phyloP scores from a whole-genome alignment of 1,140 invertebrate species.

The Dermatophagoides farinae region DNA sequence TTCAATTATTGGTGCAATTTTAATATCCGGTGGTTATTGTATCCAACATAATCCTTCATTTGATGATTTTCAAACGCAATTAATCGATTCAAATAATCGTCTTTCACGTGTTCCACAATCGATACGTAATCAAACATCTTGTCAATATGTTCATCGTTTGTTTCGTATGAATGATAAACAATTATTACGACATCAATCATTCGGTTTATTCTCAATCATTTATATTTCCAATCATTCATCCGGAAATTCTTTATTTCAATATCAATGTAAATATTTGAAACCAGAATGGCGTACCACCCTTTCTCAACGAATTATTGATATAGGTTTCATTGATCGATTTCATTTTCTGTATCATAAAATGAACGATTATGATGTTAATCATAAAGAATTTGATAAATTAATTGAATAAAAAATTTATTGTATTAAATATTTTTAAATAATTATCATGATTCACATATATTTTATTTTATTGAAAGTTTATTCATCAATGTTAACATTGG shows the following conservation, averaged over 20 bases:
- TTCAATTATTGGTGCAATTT: not conserved
- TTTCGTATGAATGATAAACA: slow-evolving; percentile 42
- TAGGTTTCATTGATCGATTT: slow-evolving; percentile 53
- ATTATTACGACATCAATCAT: slow-evolving; percentile 37
- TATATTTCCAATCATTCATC: slow-evolving; percentile 46
- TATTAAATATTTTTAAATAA: not conserved
- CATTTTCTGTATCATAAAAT: slow-evolving; percentile 46
- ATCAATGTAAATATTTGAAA: slow-evolving; percentile 45
- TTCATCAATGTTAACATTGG: not conserved
- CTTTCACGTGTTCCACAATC: slow-evolving; percentile 39
- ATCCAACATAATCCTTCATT: slow-evolving; percentile 39
- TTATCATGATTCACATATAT: not conserved
- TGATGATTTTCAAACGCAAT: slow-evolving; percentile 34
- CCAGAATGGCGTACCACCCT: slow-evolving; percentile 29
- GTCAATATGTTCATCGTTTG: slow-evolving; percentile 39
- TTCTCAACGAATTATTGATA: slow-evolving; percentile 44
- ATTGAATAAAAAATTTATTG: not conserved
- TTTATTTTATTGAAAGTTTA: not conserved
- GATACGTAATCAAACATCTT: slow-evolving; percentile 42
- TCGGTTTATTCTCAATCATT: slow-evolving; percentile 48
- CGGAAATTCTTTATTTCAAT: slow-evolving; percentile 42
- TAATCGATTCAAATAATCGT: slow-evolving; percentile 37
- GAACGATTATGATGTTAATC: slow-evolving; percentile 54
- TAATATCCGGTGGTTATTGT: not conserved
- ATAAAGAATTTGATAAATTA: slow-evolving; percentile 26